These are phyloP conservation scores for Eriocheir sinensis DNA, from an alignment of 1,140 invertebrate genomes.

Conservation along the genomic window DNA sequence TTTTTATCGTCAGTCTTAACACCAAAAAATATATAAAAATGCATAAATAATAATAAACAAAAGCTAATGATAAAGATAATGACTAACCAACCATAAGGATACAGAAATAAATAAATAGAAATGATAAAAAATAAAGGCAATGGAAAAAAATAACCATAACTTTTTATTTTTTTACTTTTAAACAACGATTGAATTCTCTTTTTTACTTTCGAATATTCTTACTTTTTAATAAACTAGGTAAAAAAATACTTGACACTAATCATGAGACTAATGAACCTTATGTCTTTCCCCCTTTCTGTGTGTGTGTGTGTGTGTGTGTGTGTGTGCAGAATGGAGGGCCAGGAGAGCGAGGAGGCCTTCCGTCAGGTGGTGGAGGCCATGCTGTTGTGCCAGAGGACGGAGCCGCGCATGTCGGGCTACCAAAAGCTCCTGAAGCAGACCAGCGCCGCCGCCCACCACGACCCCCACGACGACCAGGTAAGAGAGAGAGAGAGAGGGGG, in stretches of 20 bases:
- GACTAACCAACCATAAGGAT: no score
- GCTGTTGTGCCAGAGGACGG: neutral
- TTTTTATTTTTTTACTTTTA: no score
- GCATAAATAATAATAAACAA: neutral
- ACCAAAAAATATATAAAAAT: no score
- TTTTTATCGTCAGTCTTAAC: neutral
- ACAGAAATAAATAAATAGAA: no score
- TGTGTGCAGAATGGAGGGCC: neutral
- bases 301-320: neutral
- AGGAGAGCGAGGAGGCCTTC: neutral
- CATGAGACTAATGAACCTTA: no score
- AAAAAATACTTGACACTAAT: no score
- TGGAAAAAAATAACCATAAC: no score
- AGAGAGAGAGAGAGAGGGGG: neutral
- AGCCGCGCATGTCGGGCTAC: conserved; percentile 36
- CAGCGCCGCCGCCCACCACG: neutral
- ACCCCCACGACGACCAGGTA: neutral
- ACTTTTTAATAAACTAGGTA: no score
- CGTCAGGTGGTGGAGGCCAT: neutral
- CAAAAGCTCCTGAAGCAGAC: conserved; percentile 26
- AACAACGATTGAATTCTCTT: no score
- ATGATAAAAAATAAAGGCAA: no score
- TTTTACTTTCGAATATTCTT: no score
- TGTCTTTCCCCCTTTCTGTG: no score
- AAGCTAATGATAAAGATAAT: neutral